Evolutionary conservation across 2,888 invertebrate genomes (phyloP).

Genomic region (Matsumyia berberina): DNA sequence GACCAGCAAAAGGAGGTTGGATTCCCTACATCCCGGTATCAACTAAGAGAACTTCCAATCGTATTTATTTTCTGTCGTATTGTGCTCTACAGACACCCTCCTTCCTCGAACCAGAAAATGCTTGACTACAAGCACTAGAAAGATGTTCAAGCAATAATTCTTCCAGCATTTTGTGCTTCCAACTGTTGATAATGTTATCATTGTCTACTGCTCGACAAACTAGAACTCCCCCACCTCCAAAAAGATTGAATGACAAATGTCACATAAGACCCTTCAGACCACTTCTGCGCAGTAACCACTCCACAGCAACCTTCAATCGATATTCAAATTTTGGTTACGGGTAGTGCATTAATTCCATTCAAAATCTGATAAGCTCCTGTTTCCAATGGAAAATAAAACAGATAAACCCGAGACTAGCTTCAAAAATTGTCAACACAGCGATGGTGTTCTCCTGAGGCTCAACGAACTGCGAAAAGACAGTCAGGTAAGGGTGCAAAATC

Average conservation of each 20-base stretch:
- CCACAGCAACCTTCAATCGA: constrained; percentile 31
- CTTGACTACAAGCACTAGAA: too few species aligned
- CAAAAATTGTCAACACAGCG: constrained; percentile 69
- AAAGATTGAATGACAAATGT: constrained; percentile 15
- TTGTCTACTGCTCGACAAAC: background rate
- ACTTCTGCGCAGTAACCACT: constrained; percentile 49
- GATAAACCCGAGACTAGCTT: constrained; percentile 49
- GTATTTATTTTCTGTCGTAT: too few species aligned
- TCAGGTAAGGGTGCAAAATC: constrained; percentile 36
- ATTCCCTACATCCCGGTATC: too few species aligned
- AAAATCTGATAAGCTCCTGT: background rate
- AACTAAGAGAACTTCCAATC: too few species aligned
- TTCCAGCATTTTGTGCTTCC: too few species aligned
- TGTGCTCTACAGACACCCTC: too few species aligned
- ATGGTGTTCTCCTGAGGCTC: constrained; percentile 43
- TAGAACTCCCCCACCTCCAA: background rate
- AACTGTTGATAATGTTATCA: background rate
- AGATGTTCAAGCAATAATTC: too few species aligned
- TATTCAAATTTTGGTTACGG: constrained; percentile 44
- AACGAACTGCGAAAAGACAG: constrained; percentile 63
- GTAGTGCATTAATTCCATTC: constrained; percentile 39
- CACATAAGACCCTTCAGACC: constrained; percentile 10
- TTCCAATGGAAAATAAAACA: constrained; percentile 26
- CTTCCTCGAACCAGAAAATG: too few species aligned
- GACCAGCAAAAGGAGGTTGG: too few species aligned